Base-by-base conservation (phyloP, 92 coral and sea anemone species). In the Pocillopora meandrina region DNA sequence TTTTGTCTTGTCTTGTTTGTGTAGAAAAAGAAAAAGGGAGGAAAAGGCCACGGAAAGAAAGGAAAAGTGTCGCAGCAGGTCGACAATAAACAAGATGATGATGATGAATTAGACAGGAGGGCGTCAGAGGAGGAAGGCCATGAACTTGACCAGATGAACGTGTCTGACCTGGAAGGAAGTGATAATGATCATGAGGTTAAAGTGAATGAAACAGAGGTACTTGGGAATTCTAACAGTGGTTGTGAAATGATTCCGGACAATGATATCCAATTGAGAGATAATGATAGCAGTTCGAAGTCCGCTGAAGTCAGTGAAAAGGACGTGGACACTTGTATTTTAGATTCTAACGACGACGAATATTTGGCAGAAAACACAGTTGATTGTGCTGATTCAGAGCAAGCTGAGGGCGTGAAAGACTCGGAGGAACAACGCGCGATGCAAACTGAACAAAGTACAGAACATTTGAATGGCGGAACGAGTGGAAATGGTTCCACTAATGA, bases 1-100 rank as follows among this genome's bases (percentile, higher is more conserved):
- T 42, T 42, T n/a, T 74, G 34, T 31, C 3, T 73, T 19, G 10
- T 34, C 65, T 58, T 72, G 65, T 58, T 69, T 69, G 63, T 15
- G 5, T 34, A 90, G 90, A 87, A 82, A 56, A 90, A 92, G 49
- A 86, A 67, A 0, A 90, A 90, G 36, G 82, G 75, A 18, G 87
- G 90, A 26, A 88, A 82, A 73, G 85, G 64, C 42, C 86, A 78
- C 35, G 82, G 78, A 68, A 75, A 74, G 19, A 78, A 80, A 55
- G 71, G 65, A 26, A 75, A 75, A 64, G 42, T 16, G 15, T 84
- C 67, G 10, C 35, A 67, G 16, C 74, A n/a, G 7, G 77, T 59
- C 74, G 64, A 66, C n/a, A 60, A 92, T 61, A 88, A 42, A 12
- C 74, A 17, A n/a, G 76, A 56, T 23, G 69, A 62, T 31, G 34